Base-by-base conservation (phyloP, 2,797 vertebrate species). In the Enteromius unitaeniatus region DNA sequence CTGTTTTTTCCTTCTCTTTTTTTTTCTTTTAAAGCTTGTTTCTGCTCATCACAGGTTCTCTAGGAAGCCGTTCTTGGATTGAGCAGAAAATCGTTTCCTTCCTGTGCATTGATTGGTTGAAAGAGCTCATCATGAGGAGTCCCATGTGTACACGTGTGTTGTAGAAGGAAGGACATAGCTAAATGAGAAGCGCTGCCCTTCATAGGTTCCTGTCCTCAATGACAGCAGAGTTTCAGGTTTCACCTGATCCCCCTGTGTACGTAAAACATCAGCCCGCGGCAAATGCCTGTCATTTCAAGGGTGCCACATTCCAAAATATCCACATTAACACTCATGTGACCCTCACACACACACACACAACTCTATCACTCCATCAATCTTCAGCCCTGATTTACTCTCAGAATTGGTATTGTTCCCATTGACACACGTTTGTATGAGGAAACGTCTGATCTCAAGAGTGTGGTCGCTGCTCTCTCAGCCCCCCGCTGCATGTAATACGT, bases 321-420 rank as follows among this genome's bases (percentile, higher is more conserved):
- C 21, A 60, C n/a, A 45, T 47, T 68, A 37, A 47, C 62, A 21
- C 37, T 37, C 67, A 5, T 17, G 37, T 76, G 84, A 79, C 76
- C 79, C 72, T 77, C n/a, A 53, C 69, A 84, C 3, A 74, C 47
- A 80, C 49, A 64, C 67, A 70, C 14, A 58, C 55, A 58, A 19
- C 47, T 51, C 8, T 53, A 37, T 74, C 26, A 26, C 51, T 23
- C 77, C 13, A 49, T 74, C 67, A 65, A 65, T 86, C 58, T 84
- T 55, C 72, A 64, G 37, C 34, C 73, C 70, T 34, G 81, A 84
- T 86, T 86, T 17, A 80, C 87, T 62, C 37, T 75, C 77, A 82
- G 37, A 67, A 73, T 88, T 86, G 85, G 86, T 58, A 84, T 86
- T 85, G 83, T 90, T 90, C 89, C 86, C 86, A 77, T 76, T 45